These are phyloP conservation scores for Chaetodon trifascialis DNA, from an alignment of 2,113 vertebrate genomes.

Conservation along the genomic window DNA sequence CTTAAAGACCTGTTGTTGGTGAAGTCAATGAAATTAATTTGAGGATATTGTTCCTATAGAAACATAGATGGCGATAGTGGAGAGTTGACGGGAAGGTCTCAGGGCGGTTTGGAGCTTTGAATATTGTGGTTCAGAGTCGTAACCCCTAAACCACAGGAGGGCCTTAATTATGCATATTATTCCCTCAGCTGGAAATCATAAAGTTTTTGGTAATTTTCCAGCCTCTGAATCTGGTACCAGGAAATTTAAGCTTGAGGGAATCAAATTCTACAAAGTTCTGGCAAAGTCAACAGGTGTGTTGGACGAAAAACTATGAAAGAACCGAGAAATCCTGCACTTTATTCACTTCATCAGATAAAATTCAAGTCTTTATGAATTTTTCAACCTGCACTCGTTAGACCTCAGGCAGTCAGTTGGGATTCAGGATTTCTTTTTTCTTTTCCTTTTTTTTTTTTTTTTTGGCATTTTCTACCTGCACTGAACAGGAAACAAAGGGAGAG, in stretches of 20 bases:
- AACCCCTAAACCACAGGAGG: background rate
- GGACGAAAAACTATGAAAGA: background rate
- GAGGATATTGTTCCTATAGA: background rate
- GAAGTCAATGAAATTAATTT: background rate
- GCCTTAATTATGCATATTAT: background rate
- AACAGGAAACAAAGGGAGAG: too few species aligned
- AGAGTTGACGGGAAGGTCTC: background rate
- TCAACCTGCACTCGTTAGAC: background rate
- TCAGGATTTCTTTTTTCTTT: too few species aligned
- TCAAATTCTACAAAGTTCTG: background rate
- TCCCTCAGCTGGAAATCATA: background rate
- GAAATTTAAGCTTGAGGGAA: constrained; percentile 26
- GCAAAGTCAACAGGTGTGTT: background rate
- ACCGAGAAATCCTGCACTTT: background rate
- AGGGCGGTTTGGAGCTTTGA: background rate
- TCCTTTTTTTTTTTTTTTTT: too few species aligned
- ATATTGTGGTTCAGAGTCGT: background rate
- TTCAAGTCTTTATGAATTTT: background rate
- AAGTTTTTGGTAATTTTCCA: constrained; percentile 4
- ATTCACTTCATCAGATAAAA: background rate
- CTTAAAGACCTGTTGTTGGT: background rate
- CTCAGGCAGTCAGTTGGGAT: too few species aligned
- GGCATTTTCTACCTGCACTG: too few species aligned
- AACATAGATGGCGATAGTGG: background rate
- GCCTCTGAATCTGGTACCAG: background rate